phyloP scores from a whole-genome alignment of 2,888 invertebrate genomes.

The Danaus chrysippus region DNA sequence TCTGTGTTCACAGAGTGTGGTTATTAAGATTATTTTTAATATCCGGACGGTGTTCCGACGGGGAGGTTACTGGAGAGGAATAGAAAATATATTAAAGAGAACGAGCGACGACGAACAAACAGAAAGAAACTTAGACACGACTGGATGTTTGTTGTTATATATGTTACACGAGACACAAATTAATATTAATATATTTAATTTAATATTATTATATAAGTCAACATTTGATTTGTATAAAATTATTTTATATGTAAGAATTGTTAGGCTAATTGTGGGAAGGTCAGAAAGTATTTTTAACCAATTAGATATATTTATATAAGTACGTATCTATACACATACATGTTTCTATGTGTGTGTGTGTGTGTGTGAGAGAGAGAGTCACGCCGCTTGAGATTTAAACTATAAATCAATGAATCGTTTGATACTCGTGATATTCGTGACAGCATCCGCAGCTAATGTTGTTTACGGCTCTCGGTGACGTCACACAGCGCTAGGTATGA shows the following conservation, averaged over 20 bases:
- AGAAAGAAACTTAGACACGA: background rate
- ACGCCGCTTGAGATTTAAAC: background rate
- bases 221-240: no score
- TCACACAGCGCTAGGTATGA: conserved; percentile 12
- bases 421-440: conserved; percentile 8
- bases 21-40: background rate
- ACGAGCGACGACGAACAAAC: background rate
- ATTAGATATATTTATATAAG: no score
- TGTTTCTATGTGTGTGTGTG: no score
- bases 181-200: no score
- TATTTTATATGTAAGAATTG: no score
- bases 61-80: background rate
- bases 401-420: conserved; percentile 13
- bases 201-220: no score
- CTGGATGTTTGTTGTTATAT: no score
- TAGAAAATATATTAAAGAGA: background rate
- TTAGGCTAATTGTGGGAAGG: no score
- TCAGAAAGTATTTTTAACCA: no score
- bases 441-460: conserved; percentile 18
- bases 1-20: background rate
- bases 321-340: no score
- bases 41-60: background rate
- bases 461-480: conserved; percentile 16
- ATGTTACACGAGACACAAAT: no score
- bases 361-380: no score